Conservation (phyloP, 2,797 vertebrate species). For the Xerus rutilus region DNA sequence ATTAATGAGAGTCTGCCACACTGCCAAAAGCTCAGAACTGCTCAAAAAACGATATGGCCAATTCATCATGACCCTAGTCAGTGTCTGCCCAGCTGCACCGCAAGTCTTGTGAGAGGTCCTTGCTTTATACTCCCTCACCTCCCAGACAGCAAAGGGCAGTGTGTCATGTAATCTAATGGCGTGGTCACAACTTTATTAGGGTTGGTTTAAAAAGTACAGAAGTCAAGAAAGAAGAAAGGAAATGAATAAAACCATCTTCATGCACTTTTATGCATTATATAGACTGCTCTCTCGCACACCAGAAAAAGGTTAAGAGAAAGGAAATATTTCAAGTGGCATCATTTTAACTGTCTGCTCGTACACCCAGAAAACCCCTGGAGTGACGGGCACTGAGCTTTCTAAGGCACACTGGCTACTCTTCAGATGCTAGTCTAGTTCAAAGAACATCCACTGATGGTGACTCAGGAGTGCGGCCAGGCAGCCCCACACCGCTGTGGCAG, state of each 20-base stretch:
- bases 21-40: not conserved
- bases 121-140: not conserved
- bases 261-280: not conserved
- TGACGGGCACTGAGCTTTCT: not conserved
- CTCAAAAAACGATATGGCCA: not conserved
- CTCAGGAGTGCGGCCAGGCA: not conserved
- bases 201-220: not conserved
- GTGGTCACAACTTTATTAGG: not conserved
- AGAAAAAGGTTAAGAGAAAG: not conserved
- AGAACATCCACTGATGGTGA: not conserved
- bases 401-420: not conserved
- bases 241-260: not conserved
- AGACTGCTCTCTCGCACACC: not conserved
- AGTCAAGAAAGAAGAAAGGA: not conserved
- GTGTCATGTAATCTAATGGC: not conserved
- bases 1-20: not conserved
- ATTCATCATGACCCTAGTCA: not conserved
- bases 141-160: not conserved
- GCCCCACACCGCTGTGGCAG: fast-evolving
- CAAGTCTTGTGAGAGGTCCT: not conserved
- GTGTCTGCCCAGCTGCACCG: not conserved
- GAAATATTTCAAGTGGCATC: not conserved
- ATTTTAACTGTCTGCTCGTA: not conserved
- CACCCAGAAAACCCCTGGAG: not conserved
- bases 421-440: not conserved